These are phyloP conservation scores for Clupea harengus DNA, from an alignment of 2,113 vertebrate genomes.

Conservation along the genomic window DNA sequence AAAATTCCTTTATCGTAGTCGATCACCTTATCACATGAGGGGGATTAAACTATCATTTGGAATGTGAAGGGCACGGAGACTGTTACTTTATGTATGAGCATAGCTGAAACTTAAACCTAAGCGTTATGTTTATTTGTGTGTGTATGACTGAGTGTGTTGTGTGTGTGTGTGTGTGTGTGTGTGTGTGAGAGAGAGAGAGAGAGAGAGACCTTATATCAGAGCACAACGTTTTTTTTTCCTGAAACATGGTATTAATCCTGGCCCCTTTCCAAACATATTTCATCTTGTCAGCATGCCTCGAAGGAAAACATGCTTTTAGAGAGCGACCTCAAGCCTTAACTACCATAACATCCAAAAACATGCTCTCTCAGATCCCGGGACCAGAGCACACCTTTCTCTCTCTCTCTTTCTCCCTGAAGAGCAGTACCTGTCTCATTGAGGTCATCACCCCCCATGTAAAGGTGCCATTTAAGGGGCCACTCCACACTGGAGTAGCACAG, in stretches of 20 bases:
- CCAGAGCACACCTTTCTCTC: slow-evolving; percentile 8
- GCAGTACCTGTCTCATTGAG: slow-evolving; percentile 33
- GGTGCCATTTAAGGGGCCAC: slow-evolving; percentile 35
- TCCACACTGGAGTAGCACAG: slow-evolving; percentile 47
- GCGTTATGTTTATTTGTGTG: not conserved
- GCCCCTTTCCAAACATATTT: not conserved
- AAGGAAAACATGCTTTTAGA: not conserved
- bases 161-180: not conserved
- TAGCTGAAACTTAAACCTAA: not conserved
- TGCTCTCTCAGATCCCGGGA: not conserved
- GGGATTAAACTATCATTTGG: not conserved
- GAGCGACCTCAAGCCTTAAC: not conserved
- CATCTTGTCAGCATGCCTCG: not conserved
- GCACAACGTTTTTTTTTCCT: not conserved
- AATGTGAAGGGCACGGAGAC: not conserved
- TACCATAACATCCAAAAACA: not conserved
- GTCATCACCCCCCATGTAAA: slow-evolving; percentile 28
- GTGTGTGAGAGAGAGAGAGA: not conserved
- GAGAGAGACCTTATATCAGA: not conserved
- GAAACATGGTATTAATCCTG: not conserved
- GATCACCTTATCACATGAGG: not conserved
- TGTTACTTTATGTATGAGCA: not conserved
- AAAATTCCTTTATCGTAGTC: not conserved
- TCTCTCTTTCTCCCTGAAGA: slow-evolving; percentile 19
- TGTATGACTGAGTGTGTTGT: not conserved